Conservation (phyloP, 2,888 invertebrate species). For the Eretmocerus hayati region DNA sequence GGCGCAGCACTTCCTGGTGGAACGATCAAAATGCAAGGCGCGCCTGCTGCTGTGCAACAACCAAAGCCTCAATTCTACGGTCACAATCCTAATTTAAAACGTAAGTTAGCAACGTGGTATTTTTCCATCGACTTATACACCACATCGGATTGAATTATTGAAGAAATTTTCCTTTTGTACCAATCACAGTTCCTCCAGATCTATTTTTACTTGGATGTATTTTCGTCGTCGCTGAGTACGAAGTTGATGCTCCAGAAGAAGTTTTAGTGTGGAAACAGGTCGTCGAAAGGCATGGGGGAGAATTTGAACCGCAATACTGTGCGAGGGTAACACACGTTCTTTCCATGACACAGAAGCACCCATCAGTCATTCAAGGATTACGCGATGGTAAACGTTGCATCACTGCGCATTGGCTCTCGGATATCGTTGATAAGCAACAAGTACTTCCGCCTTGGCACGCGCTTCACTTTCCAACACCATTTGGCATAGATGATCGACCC, state of each 20-base stretch:
- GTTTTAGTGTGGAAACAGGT: conserved; percentile 63
- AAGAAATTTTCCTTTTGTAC: conserved; percentile 1
- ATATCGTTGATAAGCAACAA: conserved; percentile 77
- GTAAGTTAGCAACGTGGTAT: no score
- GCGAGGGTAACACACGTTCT: conserved; percentile 86
- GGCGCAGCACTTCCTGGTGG: conserved; percentile 42
- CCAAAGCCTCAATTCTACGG: conserved; percentile 80
- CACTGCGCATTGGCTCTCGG: conserved; percentile 85
- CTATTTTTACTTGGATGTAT: conserved; percentile 88
- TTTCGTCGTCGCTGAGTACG: conserved; percentile 82
- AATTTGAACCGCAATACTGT: conserved; percentile 78
- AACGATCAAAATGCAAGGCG: conserved; percentile 42
- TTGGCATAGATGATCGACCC: conserved; percentile 62
- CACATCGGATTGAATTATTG: no score
- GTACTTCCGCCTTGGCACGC: conserved; percentile 91
- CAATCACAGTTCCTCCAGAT: conserved; percentile 64
- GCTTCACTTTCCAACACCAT: conserved; percentile 80
- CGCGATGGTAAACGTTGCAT: conserved; percentile 67
- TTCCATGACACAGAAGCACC: conserved; percentile 84
- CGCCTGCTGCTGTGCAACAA: conserved; percentile 37
- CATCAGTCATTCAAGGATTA: conserved; percentile 78
- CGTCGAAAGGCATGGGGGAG: conserved; percentile 77
- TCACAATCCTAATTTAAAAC: conserved; percentile 84
- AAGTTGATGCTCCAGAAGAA: conserved; percentile 58
- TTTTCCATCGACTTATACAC: no score